Conservation (phyloP, 2,113 vertebrate species). For the Regulus satrapa region DNA sequence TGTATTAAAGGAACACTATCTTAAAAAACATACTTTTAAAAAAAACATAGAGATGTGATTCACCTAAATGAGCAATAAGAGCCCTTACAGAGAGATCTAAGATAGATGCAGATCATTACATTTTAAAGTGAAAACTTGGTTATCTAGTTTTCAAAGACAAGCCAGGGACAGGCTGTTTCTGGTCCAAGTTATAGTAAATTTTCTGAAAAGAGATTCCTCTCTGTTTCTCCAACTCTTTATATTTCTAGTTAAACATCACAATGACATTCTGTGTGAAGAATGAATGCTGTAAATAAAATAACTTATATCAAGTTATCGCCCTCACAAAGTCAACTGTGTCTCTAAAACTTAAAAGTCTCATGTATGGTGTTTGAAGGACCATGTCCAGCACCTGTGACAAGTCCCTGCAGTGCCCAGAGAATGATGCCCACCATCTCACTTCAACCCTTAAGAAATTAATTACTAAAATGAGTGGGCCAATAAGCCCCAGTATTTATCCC, state of each 20-base stretch:
- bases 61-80: background rate
- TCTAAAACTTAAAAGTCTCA: background rate
- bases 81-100: background rate
- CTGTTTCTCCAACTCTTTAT: background rate
- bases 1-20: background rate
- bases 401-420: background rate
- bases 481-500: background rate
- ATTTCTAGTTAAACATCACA: background rate
- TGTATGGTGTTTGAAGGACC: background rate
- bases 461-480: background rate
- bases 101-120: background rate
- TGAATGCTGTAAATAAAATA: background rate
- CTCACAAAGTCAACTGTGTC: background rate
- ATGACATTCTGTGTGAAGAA: background rate
- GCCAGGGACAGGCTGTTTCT: background rate
- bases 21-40: background rate
- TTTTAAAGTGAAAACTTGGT: background rate
- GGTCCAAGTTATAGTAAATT: background rate
- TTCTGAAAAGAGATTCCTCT: background rate
- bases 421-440: background rate
- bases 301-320: background rate
- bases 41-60: background rate
- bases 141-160: background rate
- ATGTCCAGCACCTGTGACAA: background rate
- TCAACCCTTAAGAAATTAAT: background rate